Evolutionary conservation across 1,140 invertebrate genomes (phyloP), one percentile per base, ranked within the genome.

Genomic region (Lepidurus couesii): DNA sequence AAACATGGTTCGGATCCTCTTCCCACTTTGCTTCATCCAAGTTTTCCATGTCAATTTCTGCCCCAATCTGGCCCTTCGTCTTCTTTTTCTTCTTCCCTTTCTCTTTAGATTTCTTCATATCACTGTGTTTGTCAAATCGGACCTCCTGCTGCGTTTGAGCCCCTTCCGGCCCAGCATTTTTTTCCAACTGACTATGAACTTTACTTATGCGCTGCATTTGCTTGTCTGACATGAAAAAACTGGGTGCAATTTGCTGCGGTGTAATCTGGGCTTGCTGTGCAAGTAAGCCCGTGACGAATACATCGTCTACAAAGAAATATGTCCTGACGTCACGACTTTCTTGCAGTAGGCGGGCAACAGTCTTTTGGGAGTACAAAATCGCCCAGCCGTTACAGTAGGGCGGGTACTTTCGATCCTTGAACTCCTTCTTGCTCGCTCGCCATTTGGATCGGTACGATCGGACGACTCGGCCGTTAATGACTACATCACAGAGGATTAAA

Each of bases 361-460:
- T 10, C 24, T 44, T 44, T 2, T 34, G 24, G 43, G 75, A 77
- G 16, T 77, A 77, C 21, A 77, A 24, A 3, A 77, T 45, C 43
- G 34, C 75, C 75, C 75, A 77, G 16, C 75, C 75, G 43, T 77
- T 77, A 43, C 75, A 77, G 42, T 77, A 77, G 4, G 75, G 34
- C 34, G 75, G 75, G 43, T 77, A 77, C n/a, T 77, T 77, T 8
- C 47, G 24, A n/a, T 21, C 24, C 10, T 47, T 44, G n/a, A 45
- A 77, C 42, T 77, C 75, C 13, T 26, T 42, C 2, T 44, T 45
- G 9, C 75, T 45, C 7, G 47, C 16, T 13, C 75, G 43, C 75
- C 75, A 77, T 77, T 77, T 77, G 21, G 75, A 77, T 77, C 75
- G 43, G 43, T 77, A 77, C 10, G 75, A 77, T 7, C 75, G 75